Conservation (phyloP, 2,797 vertebrate species). For the Sarcophilus harrisii region DNA sequence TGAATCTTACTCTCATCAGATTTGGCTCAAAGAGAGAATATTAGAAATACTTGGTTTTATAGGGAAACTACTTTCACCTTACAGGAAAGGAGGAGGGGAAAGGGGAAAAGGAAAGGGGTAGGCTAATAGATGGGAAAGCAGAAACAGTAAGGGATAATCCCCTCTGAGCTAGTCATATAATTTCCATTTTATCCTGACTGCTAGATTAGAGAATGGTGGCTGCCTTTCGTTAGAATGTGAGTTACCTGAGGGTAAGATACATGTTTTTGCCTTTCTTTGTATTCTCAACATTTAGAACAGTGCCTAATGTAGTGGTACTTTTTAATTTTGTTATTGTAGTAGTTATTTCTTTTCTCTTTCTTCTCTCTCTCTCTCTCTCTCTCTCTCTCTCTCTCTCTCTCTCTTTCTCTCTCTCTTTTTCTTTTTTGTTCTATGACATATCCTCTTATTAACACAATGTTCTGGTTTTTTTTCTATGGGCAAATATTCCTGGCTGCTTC, state of each 20-base stretch:
- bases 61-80: too few species aligned
- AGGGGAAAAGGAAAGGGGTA: too few species aligned
- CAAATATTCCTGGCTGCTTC: not conserved
- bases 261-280: not conserved
- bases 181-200: not conserved
- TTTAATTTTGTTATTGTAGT: not conserved
- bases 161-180: not conserved
- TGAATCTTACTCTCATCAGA: too few species aligned
- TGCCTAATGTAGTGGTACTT: not conserved
- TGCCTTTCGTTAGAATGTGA: not conserved
- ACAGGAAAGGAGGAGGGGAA: too few species aligned
- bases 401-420: not conserved
- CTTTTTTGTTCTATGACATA: not conserved
- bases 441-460: not conserved
- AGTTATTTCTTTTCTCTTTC: not conserved
- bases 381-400: not conserved
- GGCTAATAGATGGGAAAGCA: too few species aligned
- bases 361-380: too few species aligned
- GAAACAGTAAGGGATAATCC: too few species aligned
- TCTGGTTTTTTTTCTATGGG: not conserved
- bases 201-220: not conserved
- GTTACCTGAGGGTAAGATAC: not conserved
- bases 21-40: too few species aligned
- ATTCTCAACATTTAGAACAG: not conserved
- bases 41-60: too few species aligned